phyloP scores from a whole-genome alignment of 2,888 invertebrate species.

The Meghimatium bilineatum region DNA sequence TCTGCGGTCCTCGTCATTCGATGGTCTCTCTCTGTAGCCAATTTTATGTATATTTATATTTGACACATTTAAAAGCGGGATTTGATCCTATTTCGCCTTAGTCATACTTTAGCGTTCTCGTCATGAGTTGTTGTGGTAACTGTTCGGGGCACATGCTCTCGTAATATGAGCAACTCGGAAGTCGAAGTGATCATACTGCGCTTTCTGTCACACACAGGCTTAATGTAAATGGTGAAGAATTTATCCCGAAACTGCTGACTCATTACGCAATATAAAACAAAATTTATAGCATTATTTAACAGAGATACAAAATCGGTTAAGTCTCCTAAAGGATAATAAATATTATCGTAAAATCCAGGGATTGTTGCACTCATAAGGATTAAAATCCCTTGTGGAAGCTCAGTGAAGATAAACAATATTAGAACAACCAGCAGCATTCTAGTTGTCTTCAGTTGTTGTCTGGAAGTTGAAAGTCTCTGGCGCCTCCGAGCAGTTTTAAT shows the following conservation, averaged over 20 bases:
- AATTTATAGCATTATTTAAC: conserved; percentile 93
- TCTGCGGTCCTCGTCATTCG: too few relatives aligned
- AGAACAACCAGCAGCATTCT: conserved; percentile 91
- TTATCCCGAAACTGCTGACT: conserved; percentile 86
- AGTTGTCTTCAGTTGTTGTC: conserved; percentile 84
- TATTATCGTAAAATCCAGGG: conserved; percentile 81
- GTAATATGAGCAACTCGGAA: conserved; percentile 36
- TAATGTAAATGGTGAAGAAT: conserved; percentile 70
- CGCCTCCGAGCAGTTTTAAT: conserved; percentile 61
- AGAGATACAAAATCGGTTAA: conserved; percentile 93
- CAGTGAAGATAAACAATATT: conserved; percentile 90
- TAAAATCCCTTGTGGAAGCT: conserved; percentile 88
- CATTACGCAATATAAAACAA: conserved; percentile 94
- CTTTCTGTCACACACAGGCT: conserved; percentile 52
- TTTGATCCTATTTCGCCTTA: neutral
- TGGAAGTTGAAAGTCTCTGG: conserved; percentile 60
- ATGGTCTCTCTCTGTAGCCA: too few relatives aligned
- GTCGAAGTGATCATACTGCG: conserved; percentile 33
- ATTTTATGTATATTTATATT: neutral
- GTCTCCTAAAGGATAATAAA: conserved; percentile 83
- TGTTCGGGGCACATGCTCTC: conserved; percentile 30
- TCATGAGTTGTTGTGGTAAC: conserved; percentile 44
- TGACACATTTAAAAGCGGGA: neutral
- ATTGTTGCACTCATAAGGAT: conserved; percentile 86
- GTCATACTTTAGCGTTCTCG: conserved; percentile 36